Evolutionary conservation across 2,113 vertebrate genomes (phyloP), one percentile per base, ranked within the genome.

Genomic region (Melanostigma gelatinosum): DNA sequence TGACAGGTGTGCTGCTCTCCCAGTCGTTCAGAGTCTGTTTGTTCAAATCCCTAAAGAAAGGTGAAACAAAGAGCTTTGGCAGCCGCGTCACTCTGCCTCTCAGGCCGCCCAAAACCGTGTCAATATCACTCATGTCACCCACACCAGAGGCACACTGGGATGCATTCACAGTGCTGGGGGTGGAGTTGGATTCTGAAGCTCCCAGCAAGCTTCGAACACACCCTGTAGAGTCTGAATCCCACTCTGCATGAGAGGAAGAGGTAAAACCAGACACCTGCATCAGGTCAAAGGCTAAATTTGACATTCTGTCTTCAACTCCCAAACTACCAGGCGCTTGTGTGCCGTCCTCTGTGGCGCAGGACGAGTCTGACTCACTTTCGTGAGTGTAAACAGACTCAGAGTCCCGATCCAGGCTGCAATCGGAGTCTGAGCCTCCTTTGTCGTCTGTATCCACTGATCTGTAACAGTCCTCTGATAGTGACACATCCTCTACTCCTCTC

Each of bases 71-170:
- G 6, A 87, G 86, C 8, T 95, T 94, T 18, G 95, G 92, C 42
- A 94, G 95, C 0, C 89, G 92, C 55, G 94, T 96, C 89, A 98
- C 97, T 0, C 89, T 95, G 5, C 96, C 97, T 72, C 94, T 95
- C 16, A 96, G 93, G 54, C 95, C 93, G 0, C 92, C 93, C 2
- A 95, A 85, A 79, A 95, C 88, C 48, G 93, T 5, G 44, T 87
- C 90, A 16, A n/a, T 18, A n/a, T 82, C 82, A 4, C 70, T 74
- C 70, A 13, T 11, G 40, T 73, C 77, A 6, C 55, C 68, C 22
- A 38, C 40, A 27, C 72, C 64, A 22, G 54, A 78, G 16, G 5
- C 65, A 8, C 78, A 11, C 38, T 48, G 82, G 8, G 87, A 68
- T 2, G 63, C 8, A 4, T 44, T 4, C 46, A 13, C 38, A 4